phyloP scores from a whole-genome alignment of 2,888 invertebrate species.

The Drosophila algonquin region DNA sequence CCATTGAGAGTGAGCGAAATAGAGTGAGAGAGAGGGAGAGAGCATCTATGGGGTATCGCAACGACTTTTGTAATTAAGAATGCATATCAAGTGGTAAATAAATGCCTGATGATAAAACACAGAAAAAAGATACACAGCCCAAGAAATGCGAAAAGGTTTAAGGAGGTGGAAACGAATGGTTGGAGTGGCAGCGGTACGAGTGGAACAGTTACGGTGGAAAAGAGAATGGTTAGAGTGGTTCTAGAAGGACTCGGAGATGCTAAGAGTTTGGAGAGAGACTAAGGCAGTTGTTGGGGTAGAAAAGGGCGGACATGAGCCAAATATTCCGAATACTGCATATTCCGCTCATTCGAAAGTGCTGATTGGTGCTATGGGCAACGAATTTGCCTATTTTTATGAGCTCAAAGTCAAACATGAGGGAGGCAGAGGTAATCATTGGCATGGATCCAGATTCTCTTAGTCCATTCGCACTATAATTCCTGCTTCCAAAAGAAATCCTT shows the following conservation, averaged over 20 bases:
- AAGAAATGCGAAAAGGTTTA: slow-evolving; percentile 15
- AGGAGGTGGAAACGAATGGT: slow-evolving; percentile 8
- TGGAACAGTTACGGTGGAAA: neutral
- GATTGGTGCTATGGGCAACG: no score
- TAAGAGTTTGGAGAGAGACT: neutral
- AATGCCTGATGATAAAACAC: slow-evolving; percentile 32
- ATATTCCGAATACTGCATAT: no score
- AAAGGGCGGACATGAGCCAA: no score
- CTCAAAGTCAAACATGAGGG: no score
- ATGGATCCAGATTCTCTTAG: no score
- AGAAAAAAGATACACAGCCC: slow-evolving; percentile 11
- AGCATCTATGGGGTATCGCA: slow-evolving; percentile 1
- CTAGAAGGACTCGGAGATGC: neutral
- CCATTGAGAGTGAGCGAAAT: slow-evolving; percentile 4
- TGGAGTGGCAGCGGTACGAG: neutral
- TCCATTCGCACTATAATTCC: no score
- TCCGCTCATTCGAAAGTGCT: no score
- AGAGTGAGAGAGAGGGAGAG: slow-evolving; percentile 4
- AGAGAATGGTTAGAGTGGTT: neutral
- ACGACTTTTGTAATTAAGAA: slow-evolving; percentile 53
- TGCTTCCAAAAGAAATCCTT: no score
- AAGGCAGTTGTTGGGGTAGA: neutral
- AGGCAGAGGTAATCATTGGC: no score
- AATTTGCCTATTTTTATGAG: no score
- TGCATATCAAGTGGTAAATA: slow-evolving; percentile 61